A percentile compares a stretch with the other conserved stretches of the same genome.
Evolutionary conservation across 2,113 vertebrate genomes (phyloP).

Genomic region (Xiphias gladius): DNA sequence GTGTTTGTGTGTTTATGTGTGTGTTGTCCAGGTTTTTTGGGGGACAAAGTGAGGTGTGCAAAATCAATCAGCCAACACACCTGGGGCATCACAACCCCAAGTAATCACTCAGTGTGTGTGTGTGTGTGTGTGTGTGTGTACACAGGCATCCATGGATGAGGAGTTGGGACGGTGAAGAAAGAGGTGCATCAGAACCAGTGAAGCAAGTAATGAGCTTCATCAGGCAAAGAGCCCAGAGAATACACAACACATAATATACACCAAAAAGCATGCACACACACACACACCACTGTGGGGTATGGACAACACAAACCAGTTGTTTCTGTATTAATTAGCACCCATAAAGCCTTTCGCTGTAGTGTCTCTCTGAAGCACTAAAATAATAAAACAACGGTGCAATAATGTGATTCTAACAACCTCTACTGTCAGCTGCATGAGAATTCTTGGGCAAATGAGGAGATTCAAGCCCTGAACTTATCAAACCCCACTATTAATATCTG

Average conservation of each 20-base stretch:
- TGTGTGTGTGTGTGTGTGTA: neutral
- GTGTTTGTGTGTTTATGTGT: conserved; percentile 11
- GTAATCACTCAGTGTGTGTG: conserved; percentile 24
- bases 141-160: neutral
- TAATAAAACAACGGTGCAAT: conserved; percentile 59
- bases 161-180: conserved; percentile 36
- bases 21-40: conserved; percentile 25
- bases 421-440: conserved; percentile 14
- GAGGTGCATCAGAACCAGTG: conserved; percentile 54
- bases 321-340: conserved; percentile 76
- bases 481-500: conserved; percentile 7
- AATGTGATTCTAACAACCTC: conserved; percentile 35
- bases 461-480: conserved; percentile 29
- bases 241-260: conserved; percentile 39
- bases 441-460: conserved; percentile 21
- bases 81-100: conserved; percentile 37
- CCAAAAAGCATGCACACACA: conserved; percentile 3
- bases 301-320: conserved; percentile 58
- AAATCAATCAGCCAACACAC: conserved; percentile 61
- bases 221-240: conserved; percentile 61
- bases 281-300: conserved; percentile 49
- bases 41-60: conserved; percentile 32
- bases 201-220: conserved; percentile 75
- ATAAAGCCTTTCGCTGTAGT: conserved; percentile 49
- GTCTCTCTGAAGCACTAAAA: conserved; percentile 55